Evolutionary conservation across 2,888 invertebrate genomes (phyloP), one percentile per base, ranked within the genome.

Genomic region (Linyphia triangularis): DNA sequence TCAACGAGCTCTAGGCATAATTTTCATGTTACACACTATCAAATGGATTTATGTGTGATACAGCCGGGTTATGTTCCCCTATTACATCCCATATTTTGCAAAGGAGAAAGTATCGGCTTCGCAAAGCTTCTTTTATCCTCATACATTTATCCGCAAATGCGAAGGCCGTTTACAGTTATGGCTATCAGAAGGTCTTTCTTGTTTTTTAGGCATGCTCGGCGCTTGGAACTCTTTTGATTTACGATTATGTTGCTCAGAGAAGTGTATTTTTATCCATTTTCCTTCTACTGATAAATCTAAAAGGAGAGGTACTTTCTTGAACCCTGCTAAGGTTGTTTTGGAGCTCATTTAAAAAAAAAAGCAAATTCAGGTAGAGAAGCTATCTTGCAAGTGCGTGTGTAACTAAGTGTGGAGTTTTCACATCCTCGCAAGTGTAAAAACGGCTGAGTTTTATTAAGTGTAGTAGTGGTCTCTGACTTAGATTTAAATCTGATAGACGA

Each of bases 1-100:
- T 13, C 70, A 51, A 65, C 57, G 51, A 72, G 51, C 85, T 40
- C 43, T 16, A 22, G 37, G 67, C 81, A 79, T 86, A 86, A 86
- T 81, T 86, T 81, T 65, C 86, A 81, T 86, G 81, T 86, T 73
- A 73, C 67, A 73, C 63, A 73, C 86, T 81, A 86, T 86, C 86
- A 86, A 86, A 86, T 81, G 86, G 86, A 86, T 86, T 81, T 86
- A 86, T 86, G 86, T 78, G 65, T 72, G 73, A 86, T 86, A 86
- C 79, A 86, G 73, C 79, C 65, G 59, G 81, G 86, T 81, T 86
- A 86, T 85, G 86, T 73, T 65, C 73, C 61, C 37, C 81, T 86
- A 86, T 81, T 86, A 86, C 86, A 73, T 61, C 79, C 51, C 81
- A 86, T 86, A 86, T 86, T 86, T 86, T 86, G 65, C 79, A 86